Percentiles rank a stretch among this genome's conserved stretches.
Evolutionary conservation across 1,140 invertebrate species (phyloP).

Genomic region (Drosophila hydei): DNA sequence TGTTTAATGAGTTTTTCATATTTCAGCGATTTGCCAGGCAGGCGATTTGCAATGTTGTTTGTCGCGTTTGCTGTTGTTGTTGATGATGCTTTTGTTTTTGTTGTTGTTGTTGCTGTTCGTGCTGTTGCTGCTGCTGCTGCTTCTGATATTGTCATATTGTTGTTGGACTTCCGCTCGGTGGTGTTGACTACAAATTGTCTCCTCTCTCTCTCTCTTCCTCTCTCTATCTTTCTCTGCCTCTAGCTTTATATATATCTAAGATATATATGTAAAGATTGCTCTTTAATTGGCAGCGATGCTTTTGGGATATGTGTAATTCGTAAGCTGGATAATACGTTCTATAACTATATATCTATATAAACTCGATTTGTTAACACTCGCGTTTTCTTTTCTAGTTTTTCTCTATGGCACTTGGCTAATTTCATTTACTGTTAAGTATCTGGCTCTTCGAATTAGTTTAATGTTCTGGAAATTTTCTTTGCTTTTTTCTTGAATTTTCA

Average conservation of each 20-base stretch:
- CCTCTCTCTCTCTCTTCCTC: neutral
- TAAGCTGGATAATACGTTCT: conserved; percentile 10
- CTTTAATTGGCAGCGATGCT: conserved; percentile 41
- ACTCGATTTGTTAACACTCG: conserved; percentile 23
- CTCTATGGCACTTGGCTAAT: conserved; percentile 54
- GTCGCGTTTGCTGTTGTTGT: conserved; percentile 14
- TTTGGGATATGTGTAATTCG: conserved; percentile 55
- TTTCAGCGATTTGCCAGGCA: conserved; percentile 65
- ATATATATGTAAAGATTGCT: conserved; percentile 26
- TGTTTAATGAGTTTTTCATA: conserved; percentile 82
- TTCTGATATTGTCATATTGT: conserved; percentile 79
- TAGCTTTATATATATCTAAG: conserved; percentile 36
- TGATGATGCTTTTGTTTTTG: conserved; percentile 42
- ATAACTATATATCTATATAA: conserved; percentile 28
- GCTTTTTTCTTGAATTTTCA: conserved; percentile 32
- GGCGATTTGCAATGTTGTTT: conserved; percentile 60
- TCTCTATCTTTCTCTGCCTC: neutral
- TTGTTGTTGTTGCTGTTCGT: conserved; percentile 43
- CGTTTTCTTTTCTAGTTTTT: neutral
- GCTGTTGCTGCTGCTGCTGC: conserved; percentile 30
- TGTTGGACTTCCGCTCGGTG: conserved; percentile 50
- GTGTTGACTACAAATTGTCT: conserved; percentile 27
- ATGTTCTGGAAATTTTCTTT: conserved; percentile 20
- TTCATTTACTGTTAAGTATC: conserved; percentile 3
- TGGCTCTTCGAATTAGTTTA: conserved; percentile 13